These are phyloP conservation scores for Amphimedon queenslandica DNA, from an alignment of 37 sponge, comb jelly and placozoan genomes.

Conservation along the genomic window DNA sequence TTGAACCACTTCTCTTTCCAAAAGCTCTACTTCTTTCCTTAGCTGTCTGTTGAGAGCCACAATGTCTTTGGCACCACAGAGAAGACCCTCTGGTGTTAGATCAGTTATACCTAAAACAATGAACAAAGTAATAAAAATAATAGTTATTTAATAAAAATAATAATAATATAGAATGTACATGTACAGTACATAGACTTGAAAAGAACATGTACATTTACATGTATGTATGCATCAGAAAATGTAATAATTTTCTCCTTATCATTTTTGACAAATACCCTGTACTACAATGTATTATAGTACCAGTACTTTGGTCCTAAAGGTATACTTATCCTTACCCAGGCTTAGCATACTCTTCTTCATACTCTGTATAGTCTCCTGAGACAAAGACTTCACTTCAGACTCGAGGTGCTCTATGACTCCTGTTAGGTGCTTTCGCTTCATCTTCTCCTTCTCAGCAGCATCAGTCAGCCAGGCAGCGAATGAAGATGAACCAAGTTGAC, in stretches of 20 bases:
- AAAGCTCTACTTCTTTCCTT: slow-evolving; percentile 38
- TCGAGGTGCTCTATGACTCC: slow-evolving; percentile 50
- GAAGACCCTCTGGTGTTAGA: slow-evolving; percentile 63
- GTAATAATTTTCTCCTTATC: too few relatives aligned
- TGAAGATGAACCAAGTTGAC: slow-evolving; percentile 20
- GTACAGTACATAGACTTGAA: too few relatives aligned
- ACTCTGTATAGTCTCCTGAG: slow-evolving; percentile 33
- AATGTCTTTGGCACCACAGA: slow-evolving; percentile 66
- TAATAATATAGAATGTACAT: too few relatives aligned
- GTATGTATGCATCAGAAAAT: too few relatives aligned
- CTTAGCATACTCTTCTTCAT: slow-evolving; percentile 54
- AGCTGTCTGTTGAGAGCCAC: slow-evolving; percentile 64
- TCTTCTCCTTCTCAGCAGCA: slow-evolving; percentile 61
- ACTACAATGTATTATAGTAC: neutral
- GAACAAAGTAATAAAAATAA: neutral
- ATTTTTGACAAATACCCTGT: neutral
- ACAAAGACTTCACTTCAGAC: slow-evolving; percentile 42
- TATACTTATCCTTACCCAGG: too few relatives aligned
- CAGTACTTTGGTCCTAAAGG: slow-evolving; percentile 8
- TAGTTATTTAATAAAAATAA: too few relatives aligned
- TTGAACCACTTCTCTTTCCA: slow-evolving; percentile 44
- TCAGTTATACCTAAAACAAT: slow-evolving; percentile 56
- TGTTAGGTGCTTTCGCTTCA: slow-evolving; percentile 54
- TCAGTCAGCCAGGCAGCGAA: slow-evolving; percentile 35
- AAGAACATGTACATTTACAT: neutral